phyloP scores from a whole-genome alignment of 1,140 invertebrate species.

The Argopecten irradians region DNA sequence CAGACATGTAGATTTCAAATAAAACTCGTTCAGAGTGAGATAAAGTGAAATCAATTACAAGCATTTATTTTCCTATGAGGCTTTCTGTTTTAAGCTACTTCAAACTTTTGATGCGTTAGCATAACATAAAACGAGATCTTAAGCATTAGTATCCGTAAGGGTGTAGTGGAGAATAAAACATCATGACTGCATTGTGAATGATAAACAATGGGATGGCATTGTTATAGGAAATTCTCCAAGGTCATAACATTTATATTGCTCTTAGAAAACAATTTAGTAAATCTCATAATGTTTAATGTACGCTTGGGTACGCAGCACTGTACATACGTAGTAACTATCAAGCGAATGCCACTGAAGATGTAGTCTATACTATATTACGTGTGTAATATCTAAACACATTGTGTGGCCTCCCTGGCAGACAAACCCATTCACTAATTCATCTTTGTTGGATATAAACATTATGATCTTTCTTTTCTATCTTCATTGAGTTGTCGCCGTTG shows the following conservation, averaged over 20 bases:
- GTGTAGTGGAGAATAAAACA: background rate
- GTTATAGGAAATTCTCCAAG: background rate
- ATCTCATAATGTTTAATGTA: background rate
- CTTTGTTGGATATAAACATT: background rate
- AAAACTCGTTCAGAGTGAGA: background rate
- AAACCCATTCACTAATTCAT: background rate
- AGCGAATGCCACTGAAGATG: background rate
- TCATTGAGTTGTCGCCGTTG: background rate
- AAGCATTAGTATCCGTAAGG: background rate
- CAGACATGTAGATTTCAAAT: background rate
- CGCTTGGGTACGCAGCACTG: background rate
- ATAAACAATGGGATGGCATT: background rate
- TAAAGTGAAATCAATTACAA: background rate
- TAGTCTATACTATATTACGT: background rate
- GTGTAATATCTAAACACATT: background rate
- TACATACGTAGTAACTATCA: background rate
- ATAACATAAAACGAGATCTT: background rate
- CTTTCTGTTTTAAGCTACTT: background rate
- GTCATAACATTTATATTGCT: background rate
- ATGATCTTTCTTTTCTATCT: background rate
- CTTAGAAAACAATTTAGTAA: conserved; percentile 19
- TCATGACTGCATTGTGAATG: background rate
- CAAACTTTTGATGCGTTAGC: background rate
- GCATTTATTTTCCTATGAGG: background rate
- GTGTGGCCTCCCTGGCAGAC: background rate